Evolutionary conservation across 2,113 vertebrate genomes (phyloP).

Genomic region (Gambusia affinis): DNA sequence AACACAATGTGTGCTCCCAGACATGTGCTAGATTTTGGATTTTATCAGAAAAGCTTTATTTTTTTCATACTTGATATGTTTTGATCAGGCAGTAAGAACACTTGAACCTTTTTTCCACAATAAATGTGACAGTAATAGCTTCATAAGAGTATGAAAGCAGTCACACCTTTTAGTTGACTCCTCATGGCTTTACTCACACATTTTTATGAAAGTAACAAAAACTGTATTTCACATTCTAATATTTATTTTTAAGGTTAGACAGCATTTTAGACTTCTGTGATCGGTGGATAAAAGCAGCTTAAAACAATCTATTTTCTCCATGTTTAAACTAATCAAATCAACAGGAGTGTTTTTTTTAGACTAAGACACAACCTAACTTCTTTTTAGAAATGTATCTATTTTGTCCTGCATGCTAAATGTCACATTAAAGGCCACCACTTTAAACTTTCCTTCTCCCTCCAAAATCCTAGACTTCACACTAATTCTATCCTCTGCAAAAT

Average conservation of each 20-base stretch:
- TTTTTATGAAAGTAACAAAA: neutral
- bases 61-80: neutral
- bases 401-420: too few species aligned
- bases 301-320: too few species aligned
- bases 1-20: neutral
- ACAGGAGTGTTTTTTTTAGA: too few species aligned
- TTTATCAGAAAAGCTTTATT: neutral
- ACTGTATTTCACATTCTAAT: neutral
- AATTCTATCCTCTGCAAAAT: too few species aligned
- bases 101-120: neutral
- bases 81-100: neutral
- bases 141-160: neutral
- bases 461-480: too few species aligned
- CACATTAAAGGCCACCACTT: too few species aligned
- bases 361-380: too few species aligned
- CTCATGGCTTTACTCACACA: neutral
- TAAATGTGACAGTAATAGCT: neutral
- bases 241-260: neutral
- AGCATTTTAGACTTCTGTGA: neutral
- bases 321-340: too few species aligned
- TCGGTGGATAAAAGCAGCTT: too few species aligned
- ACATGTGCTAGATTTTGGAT: neutral
- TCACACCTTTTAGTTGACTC: neutral
- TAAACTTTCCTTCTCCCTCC: too few species aligned
- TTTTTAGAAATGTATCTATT: too few species aligned